Evolutionary conservation across 2,113 vertebrate genomes (phyloP).

Genomic region (Coptodon rendalli): DNA sequence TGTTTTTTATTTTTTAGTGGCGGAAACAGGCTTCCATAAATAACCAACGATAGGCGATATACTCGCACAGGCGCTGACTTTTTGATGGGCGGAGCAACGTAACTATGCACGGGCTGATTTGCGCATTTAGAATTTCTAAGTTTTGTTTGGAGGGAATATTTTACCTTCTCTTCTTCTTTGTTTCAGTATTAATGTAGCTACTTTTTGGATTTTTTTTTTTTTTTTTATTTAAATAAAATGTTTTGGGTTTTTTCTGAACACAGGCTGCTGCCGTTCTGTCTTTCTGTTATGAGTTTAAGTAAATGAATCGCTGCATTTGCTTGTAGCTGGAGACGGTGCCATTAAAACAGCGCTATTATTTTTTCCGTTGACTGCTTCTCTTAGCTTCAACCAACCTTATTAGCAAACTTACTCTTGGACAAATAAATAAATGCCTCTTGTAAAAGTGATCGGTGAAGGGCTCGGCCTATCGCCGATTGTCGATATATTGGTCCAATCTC

Average conservation of each 20-base stretch:
- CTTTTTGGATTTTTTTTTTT: not conserved
- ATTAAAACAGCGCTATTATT: not conserved
- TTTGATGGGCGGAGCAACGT: not conserved
- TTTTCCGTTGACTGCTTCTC: not conserved
- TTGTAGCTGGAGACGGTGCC: not conserved
- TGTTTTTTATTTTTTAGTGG: rapidly evolving
- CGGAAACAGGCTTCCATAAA: rapidly evolving
- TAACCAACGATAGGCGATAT: not conserved
- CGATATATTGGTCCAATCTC: not conserved
- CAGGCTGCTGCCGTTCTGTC: not conserved
- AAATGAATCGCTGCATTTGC: not conserved
- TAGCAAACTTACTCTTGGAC: not conserved
- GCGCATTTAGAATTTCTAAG: rapidly evolving
- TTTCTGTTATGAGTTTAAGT: not conserved
- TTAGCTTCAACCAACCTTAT: not conserved
- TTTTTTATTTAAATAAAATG: not conserved
- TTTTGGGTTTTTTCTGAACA: rapidly evolving
- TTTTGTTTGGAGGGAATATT: not conserved
- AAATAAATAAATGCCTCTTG: not conserved
- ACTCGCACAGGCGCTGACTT: not conserved
- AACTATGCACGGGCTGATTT: not conserved
- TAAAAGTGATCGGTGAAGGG: rapidly evolving
- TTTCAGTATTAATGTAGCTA: not conserved
- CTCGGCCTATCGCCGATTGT: not conserved
- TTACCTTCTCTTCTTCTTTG: not conserved